Percentiles rank a stretch among this genome's conserved stretches.
Evolutionary conservation across 2,888 invertebrate genomes (phyloP).

Genomic region (Hipparchia sbordonii): DNA sequence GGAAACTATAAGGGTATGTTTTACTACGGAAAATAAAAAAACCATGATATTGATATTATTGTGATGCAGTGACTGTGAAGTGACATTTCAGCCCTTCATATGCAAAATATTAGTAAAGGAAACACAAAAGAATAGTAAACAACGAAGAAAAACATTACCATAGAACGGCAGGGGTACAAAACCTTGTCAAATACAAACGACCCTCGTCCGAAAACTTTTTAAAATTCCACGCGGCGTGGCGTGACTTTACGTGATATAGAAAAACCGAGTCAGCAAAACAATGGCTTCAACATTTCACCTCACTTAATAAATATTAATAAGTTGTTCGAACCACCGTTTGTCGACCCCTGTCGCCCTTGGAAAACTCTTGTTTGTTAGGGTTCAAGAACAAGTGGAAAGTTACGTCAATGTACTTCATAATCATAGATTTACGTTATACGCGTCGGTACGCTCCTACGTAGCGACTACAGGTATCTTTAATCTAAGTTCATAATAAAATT

Average conservation of each 20-base stretch:
- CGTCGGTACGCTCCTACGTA: too few relatives aligned
- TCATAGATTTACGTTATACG: background rate
- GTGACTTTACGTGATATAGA: constrained; percentile 39
- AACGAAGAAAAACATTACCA: constrained; percentile 9
- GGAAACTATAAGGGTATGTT: too few relatives aligned
- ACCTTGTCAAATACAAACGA: constrained; percentile 15
- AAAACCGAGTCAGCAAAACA: constrained; percentile 49
- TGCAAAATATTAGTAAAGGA: background rate
- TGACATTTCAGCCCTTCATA: background rate
- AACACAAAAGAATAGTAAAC: background rate
- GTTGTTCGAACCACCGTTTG: constrained; percentile 16
- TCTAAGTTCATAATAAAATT: too few relatives aligned
- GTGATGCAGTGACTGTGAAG: too few relatives aligned
- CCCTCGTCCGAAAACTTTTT: constrained; percentile 27
- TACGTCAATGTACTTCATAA: background rate
- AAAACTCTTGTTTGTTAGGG: constrained; percentile 25
- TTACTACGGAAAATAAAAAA: too few relatives aligned
- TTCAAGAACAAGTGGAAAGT: background rate
- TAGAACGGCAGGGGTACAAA: constrained; percentile 14
- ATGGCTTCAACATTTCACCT: constrained; percentile 59
- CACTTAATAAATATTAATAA: constrained; percentile 69
- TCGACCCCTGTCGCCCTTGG: constrained; percentile 38
- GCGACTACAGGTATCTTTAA: too few relatives aligned
- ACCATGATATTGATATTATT: too few relatives aligned
- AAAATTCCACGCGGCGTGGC: constrained; percentile 33